A percentile compares a stretch with the other conserved stretches of the same genome.
These are phyloP conservation scores for Seriola aureovittata DNA, from an alignment of 2,113 vertebrate genomes.

Conservation along the genomic window DNA sequence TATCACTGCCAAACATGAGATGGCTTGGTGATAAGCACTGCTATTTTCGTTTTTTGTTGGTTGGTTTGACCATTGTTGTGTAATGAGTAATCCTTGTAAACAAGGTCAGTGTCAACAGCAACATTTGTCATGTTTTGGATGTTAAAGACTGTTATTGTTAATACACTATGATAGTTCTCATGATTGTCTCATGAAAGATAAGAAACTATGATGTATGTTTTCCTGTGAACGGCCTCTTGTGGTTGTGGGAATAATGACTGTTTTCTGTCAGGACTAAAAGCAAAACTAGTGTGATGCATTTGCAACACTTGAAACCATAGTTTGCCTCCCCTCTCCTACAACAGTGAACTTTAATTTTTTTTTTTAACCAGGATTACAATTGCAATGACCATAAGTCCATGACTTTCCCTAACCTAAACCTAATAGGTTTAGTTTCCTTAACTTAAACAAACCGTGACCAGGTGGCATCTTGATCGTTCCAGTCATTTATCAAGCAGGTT, in stretches of 20 bases:
- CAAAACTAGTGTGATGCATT: not conserved
- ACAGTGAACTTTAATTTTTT: not conserved
- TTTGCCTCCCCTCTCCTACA: not conserved
- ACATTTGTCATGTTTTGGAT: not conserved
- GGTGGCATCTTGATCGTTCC: not conserved
- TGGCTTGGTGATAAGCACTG: not conserved
- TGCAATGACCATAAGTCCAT: no score
- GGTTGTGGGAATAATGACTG: not conserved
- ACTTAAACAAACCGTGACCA: not conserved
- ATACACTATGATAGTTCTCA: not conserved
- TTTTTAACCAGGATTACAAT: not conserved
- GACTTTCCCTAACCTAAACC: not conserved
- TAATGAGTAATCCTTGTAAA: not conserved
- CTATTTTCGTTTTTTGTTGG: not conserved
- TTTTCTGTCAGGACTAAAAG: not conserved
- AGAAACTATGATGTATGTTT: not conserved
- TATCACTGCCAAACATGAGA: not conserved
- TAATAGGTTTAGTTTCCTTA: not conserved
- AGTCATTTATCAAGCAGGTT: not conserved
- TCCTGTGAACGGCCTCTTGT: not conserved
- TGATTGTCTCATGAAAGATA: not conserved
- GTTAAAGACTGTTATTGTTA: not conserved
- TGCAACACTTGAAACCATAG: not conserved
- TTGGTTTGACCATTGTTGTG: not conserved
- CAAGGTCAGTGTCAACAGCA: not conserved